Evolutionary conservation across 2,113 vertebrate species (phyloP).

Genomic region (Mastomys coucha): DNA sequence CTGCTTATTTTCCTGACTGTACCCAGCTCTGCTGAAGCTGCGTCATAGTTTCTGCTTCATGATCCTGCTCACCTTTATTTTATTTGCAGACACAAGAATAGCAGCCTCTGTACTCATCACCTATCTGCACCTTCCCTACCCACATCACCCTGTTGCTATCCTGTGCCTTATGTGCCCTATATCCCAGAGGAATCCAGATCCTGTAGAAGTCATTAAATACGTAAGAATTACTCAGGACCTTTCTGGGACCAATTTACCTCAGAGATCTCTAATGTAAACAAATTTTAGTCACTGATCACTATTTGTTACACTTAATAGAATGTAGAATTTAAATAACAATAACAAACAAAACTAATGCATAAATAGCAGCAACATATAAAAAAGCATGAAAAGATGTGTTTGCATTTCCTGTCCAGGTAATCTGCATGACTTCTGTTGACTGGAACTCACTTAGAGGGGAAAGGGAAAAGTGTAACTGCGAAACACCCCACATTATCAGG

Average conservation of each 20-base stretch:
- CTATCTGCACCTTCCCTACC: not conserved
- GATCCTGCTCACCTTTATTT: not conserved
- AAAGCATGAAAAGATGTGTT: not conserved
- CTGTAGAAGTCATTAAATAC: constrained; percentile 57
- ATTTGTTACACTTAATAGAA: not conserved
- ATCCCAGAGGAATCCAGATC: constrained; percentile 54
- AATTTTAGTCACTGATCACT: not conserved
- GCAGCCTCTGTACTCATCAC: not conserved
- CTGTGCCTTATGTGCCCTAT: not conserved
- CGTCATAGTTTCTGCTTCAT: not conserved
- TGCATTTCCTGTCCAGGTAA: not conserved
- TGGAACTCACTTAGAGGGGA: not conserved
- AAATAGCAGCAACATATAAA: not conserved
- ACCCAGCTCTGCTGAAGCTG: not conserved
- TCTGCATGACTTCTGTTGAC: not conserved
- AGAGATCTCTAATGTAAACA: not conserved
- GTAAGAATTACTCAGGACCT: not conserved
- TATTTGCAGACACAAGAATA: not conserved
- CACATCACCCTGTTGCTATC: not conserved
- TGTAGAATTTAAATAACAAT: not conserved
- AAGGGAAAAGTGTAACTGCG: not conserved
- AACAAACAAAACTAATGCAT: not conserved
- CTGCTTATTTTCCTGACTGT: not conserved
- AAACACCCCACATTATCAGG: not conserved
- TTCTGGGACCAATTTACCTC: not conserved